A percentile compares a stretch with the other conserved stretches of the same genome.
Evolutionary conservation across 2,113 vertebrate species (phyloP).

Genomic region (Odobenus rosmarus): DNA sequence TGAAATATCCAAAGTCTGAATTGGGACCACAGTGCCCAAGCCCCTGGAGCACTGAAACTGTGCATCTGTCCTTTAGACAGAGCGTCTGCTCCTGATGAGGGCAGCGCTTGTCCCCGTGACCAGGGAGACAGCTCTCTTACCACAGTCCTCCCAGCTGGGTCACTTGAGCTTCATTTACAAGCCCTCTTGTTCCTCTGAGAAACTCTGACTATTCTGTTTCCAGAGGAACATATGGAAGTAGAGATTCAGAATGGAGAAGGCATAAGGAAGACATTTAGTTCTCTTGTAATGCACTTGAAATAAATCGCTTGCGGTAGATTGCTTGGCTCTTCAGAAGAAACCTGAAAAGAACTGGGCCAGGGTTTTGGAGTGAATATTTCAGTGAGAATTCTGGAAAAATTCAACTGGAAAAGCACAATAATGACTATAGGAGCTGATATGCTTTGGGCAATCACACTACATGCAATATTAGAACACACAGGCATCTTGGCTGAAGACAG

Average conservation of each 20-base stretch:
- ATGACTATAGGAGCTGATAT: background rate
- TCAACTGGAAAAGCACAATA: background rate
- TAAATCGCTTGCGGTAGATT: background rate
- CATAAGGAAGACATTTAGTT: background rate
- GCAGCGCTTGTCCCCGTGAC: background rate
- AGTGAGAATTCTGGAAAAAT: background rate
- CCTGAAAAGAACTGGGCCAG: background rate
- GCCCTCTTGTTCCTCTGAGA: background rate
- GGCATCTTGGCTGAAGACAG: background rate
- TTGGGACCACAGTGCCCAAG: background rate
- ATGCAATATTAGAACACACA: background rate
- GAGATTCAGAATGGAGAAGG: background rate
- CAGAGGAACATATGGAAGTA: background rate
- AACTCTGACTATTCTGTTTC: background rate
- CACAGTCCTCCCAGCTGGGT: background rate
- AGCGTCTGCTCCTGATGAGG: background rate
- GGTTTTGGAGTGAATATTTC: background rate
- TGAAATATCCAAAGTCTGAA: background rate
- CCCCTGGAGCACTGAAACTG: background rate
- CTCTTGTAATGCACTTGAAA: background rate
- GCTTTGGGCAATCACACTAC: background rate
- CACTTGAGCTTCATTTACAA: background rate
- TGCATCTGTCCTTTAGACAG: background rate
- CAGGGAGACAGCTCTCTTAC: background rate
- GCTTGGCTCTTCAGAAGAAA: background rate